Conservation (phyloP, 2,888 invertebrate species). For the Macaria liturata region DNA sequence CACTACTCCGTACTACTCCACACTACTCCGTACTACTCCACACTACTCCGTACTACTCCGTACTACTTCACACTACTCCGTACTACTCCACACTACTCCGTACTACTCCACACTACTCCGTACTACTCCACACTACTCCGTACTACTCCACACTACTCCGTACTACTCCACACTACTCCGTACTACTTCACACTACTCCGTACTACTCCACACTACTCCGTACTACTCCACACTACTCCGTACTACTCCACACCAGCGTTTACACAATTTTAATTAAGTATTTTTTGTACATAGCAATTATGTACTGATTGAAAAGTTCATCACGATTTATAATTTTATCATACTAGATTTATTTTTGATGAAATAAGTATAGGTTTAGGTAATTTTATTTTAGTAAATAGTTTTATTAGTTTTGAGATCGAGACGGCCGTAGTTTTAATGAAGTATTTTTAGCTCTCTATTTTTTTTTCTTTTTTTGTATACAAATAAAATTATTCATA, state of each 20-base stretch:
- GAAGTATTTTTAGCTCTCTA: conserved; percentile 26
- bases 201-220: background rate
- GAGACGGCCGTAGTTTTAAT: conserved; percentile 25
- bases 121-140: background rate
- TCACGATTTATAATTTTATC: conserved; percentile 27
- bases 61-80: background rate
- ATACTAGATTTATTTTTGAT: conserved; percentile 21
- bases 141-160: background rate
- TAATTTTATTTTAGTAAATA: conserved; percentile 32
- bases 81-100: background rate
- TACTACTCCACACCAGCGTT: too few species aligned
- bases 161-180: background rate
- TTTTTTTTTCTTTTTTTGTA: conserved; percentile 6
- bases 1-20: too few species aligned
- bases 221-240: background rate
- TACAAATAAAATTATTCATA: background rate
- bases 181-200: too few species aligned
- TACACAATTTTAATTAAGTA: background rate
- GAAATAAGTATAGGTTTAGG: conserved; percentile 23
- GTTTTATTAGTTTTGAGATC: conserved; percentile 24
- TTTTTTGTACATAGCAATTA: conserved; percentile 30
- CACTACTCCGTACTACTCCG: background rate
- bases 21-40: background rate
- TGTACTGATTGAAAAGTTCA: conserved; percentile 26
- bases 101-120: background rate